These are phyloP conservation scores for Trissolcus basalis DNA, from an alignment of 1,140 invertebrate species.

Conservation along the genomic window DNA sequence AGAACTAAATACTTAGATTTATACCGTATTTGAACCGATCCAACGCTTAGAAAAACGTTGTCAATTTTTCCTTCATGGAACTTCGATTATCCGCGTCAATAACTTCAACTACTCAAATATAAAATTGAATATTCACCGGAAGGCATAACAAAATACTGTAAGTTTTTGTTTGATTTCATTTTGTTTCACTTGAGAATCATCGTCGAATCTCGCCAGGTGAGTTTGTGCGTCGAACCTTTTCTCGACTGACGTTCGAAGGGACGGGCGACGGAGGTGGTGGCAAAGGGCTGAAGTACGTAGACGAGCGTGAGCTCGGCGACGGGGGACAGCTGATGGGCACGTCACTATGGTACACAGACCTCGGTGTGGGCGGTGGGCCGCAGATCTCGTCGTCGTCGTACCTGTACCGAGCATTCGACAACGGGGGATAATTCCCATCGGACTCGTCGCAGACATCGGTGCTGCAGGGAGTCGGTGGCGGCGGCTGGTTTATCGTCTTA, in stretches of 20 bases:
- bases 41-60: no score
- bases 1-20: no score
- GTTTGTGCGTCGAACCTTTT: constrained; percentile 40
- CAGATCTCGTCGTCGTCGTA: constrained; percentile 81
- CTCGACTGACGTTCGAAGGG: constrained; percentile 66
- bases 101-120: no score
- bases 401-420: constrained; percentile 68
- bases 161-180: constrained; percentile 1
- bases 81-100: no score
- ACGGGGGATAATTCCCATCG: constrained; percentile 81
- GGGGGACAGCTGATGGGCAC: constrained; percentile 82
- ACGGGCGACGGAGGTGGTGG: constrained; percentile 85
- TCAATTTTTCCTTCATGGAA: no score
- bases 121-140: no score
- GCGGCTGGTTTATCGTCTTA: constrained; percentile 87
- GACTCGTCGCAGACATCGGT: constrained; percentile 95
- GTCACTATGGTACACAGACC: constrained; percentile 84
- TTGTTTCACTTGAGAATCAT: constrained; percentile 1
- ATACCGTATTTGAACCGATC: no score
- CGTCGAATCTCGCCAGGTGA: constrained; percentile 26
- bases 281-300: constrained; percentile 84
- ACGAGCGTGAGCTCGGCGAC: constrained; percentile 85
- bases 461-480: constrained; percentile 94
- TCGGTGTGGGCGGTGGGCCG: constrained; percentile 89
- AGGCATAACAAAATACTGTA: no score